Evolutionary conservation across 2,797 vertebrate genomes (phyloP).

Genomic region (Lateolabrax maculatus): DNA sequence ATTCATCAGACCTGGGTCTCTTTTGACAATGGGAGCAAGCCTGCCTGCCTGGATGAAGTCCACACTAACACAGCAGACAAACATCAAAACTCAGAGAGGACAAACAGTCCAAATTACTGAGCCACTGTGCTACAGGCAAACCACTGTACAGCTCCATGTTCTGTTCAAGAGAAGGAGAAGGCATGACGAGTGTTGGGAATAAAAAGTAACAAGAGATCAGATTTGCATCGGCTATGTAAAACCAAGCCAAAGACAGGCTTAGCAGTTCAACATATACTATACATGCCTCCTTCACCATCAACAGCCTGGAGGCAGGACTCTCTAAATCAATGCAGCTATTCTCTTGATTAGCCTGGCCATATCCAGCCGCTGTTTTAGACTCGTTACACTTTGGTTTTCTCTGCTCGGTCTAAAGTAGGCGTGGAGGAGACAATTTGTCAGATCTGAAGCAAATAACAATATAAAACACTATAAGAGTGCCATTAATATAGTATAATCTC

Average conservation of each 20-base stretch:
- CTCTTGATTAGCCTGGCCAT: background rate
- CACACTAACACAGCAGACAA: background rate
- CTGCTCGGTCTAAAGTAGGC: background rate
- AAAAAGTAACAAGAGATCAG: background rate
- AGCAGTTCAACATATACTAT: background rate
- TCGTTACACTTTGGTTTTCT: background rate
- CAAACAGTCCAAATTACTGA: background rate
- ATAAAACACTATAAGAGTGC: background rate
- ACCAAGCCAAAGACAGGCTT: background rate
- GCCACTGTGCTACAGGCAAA: background rate
- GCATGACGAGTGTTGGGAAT: background rate
- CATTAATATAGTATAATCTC: background rate
- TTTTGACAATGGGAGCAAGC: too few species aligned
- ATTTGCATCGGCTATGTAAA: background rate
- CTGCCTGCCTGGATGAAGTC: background rate
- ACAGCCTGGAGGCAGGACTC: background rate
- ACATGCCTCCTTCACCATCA: background rate
- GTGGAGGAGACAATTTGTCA: background rate
- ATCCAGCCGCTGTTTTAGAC: background rate
- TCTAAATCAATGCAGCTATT: background rate
- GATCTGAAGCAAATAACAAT: slow-evolving; percentile 2
- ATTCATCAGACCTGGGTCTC: too few species aligned
- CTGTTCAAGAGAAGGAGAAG: background rate
- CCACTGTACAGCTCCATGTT: background rate
- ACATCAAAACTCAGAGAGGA: background rate